Evolutionary conservation across 2,888 invertebrate genomes (phyloP).

Genomic region (Drosophila yooni): DNA sequence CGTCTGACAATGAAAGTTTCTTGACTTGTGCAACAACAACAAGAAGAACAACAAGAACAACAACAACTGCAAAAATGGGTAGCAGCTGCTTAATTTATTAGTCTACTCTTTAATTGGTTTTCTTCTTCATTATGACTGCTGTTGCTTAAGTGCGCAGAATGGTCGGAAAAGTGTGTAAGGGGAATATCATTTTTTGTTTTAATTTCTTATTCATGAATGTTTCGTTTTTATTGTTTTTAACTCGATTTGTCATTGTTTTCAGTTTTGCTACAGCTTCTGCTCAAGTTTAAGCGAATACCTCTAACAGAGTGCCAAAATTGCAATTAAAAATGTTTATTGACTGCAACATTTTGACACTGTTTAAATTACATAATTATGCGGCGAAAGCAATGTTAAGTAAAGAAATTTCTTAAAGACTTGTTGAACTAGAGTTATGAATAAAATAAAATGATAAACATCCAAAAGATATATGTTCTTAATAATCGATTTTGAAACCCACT

Average conservation of each 20-base stretch:
- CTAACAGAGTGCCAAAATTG: conserved; percentile 23
- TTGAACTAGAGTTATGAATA: not conserved
- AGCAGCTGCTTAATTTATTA: conserved; percentile 74
- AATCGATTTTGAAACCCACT: not conserved
- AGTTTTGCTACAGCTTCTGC: conserved; percentile 8
- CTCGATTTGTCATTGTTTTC: conserved; percentile 36
- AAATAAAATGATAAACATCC: no score
- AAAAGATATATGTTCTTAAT: not conserved
- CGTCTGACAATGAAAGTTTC: conserved; percentile 76
- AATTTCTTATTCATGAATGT: conserved; percentile 48
- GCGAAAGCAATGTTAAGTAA: conserved; percentile 17
- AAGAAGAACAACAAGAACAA: conserved; percentile 40
- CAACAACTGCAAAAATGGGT: conserved; percentile 37
- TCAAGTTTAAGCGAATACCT: conserved; percentile 23
- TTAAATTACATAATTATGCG: conserved; percentile 19
- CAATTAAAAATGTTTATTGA: conserved; percentile 22
- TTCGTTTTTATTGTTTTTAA: conserved; percentile 17
- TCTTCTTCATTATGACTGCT: conserved; percentile 46
- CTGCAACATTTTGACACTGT: conserved; percentile 7
- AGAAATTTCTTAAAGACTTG: no score
- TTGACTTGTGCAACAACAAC: conserved; percentile 51
- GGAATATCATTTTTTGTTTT: conserved; percentile 15
- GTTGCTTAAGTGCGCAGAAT: conserved; percentile 15
- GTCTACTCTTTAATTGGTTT: conserved; percentile 71
- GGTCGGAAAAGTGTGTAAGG: conserved; percentile 15